A percentile compares a stretch with the other conserved stretches of the same genome.
These are phyloP conservation scores for Luscinia megarhynchos DNA, from an alignment of 2,797 vertebrate genomes.

Conservation along the genomic window DNA sequence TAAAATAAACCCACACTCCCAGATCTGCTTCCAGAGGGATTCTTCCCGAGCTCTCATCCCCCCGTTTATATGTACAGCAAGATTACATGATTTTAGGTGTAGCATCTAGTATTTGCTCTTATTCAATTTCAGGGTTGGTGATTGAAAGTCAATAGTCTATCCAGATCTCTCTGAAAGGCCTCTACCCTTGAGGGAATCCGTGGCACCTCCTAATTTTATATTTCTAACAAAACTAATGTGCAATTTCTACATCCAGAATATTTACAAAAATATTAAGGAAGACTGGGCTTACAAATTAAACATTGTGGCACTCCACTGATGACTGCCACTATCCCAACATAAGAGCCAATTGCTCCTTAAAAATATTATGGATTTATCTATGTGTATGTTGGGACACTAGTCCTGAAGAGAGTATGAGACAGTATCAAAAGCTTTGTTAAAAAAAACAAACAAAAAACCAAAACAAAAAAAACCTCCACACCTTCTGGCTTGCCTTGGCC, in stretches of 20 bases:
- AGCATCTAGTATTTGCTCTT: neutral
- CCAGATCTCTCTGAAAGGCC: neutral
- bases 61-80: neutral
- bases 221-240: neutral
- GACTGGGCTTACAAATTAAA: neutral
- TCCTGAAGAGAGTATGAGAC: neutral
- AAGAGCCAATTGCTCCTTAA: neutral
- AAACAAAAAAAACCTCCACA: neutral
- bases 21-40: neutral
- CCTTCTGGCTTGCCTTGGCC: neutral
- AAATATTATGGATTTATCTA: neutral
- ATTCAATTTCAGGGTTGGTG: neutral
- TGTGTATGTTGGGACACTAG: neutral
- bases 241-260: neutral
- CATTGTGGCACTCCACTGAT: neutral
- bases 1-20: neutral
- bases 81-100: neutral
- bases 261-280: neutral
- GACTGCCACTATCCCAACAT: neutral
- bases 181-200: neutral
- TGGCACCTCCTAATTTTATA: neutral
- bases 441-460: neutral
- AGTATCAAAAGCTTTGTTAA: neutral
- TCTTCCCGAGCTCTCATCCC: neutral
- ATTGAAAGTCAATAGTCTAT: neutral